These are phyloP conservation scores for Ophioninae sp. DNA, from an alignment of 2,888 invertebrate species.

Conservation along the genomic window DNA sequence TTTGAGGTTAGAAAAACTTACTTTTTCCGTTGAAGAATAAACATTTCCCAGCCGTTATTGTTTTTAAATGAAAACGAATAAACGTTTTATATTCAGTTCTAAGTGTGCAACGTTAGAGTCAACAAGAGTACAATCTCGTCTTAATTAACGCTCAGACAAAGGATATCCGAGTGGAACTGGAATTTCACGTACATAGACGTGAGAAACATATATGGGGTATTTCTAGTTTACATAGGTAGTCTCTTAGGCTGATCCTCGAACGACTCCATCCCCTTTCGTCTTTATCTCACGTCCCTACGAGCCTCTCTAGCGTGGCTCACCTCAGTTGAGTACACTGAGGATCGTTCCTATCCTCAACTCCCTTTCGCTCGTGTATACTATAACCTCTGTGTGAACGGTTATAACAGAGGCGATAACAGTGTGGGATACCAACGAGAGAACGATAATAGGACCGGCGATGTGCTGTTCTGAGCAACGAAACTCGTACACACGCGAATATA, in stretches of 20 bases:
- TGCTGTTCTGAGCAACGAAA: constrained; percentile 48
- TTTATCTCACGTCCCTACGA: constrained; percentile 41
- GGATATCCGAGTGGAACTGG: neutral
- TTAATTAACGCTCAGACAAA: neutral
- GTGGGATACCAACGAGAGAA: constrained; percentile 56
- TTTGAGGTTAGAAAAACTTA: neutral
- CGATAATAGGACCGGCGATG: constrained; percentile 52
- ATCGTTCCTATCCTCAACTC: constrained; percentile 27
- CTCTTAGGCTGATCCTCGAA: constrained; percentile 37
- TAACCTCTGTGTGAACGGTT: constrained; percentile 51
- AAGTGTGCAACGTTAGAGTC: neutral
- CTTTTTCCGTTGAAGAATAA: neutral
- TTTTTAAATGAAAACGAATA: neutral
- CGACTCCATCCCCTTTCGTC: constrained; percentile 28
- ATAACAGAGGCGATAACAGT: constrained; percentile 62
- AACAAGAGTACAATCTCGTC: neutral
- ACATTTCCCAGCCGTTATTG: neutral
- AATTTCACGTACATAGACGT: neutral
- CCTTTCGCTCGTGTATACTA: neutral
- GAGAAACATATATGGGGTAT: neutral
- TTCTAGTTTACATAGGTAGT: neutral
- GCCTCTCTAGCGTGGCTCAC: constrained; percentile 28
- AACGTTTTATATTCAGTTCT: neutral
- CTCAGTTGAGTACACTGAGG: constrained; percentile 9
- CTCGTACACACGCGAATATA: constrained; percentile 6